A percentile compares a stretch with the other conserved stretches of the same genome.
Evolutionary conservation across 2,888 invertebrate genomes (phyloP).

Genomic region (Balanococcus diminutus): DNA sequence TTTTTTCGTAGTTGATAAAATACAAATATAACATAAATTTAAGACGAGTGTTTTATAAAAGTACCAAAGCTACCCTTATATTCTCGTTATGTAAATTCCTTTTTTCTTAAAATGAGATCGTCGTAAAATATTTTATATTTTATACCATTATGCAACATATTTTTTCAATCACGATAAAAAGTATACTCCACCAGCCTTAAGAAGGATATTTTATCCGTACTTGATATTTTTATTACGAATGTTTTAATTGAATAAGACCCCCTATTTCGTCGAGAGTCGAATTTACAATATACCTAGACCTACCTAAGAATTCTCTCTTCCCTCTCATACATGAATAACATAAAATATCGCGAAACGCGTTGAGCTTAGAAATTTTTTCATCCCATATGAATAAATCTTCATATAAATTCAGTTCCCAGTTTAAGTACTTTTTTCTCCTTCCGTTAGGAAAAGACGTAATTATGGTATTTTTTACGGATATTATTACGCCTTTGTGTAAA

Average conservation of each 20-base stretch:
- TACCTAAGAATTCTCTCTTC: too few species aligned
- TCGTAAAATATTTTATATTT: constrained; percentile 26
- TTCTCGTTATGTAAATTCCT: constrained; percentile 30
- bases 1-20: constrained; percentile 35
- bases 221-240: constrained; percentile 12
- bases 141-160: constrained; percentile 31
- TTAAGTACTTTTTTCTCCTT: neutral
- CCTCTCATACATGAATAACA: neutral
- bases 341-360: neutral
- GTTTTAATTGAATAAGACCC: constrained; percentile 6
- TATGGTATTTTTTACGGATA: constrained; percentile 15
- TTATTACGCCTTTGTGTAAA: neutral
- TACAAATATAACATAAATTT: constrained; percentile 32
- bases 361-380: neutral
- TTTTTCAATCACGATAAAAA: constrained; percentile 35
- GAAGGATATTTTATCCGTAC: constrained; percentile 20
- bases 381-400: constrained; percentile 7
- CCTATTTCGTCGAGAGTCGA: neutral
- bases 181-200: neutral
- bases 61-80: constrained; percentile 22
- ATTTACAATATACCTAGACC: neutral
- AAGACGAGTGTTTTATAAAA: constrained; percentile 32
- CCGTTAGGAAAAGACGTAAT: neutral
- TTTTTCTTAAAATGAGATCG: constrained; percentile 31
- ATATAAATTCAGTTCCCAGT: neutral